Evolutionary conservation across 1,140 invertebrate genomes (phyloP).

Genomic region (Meloidogyne floridensis): DNA sequence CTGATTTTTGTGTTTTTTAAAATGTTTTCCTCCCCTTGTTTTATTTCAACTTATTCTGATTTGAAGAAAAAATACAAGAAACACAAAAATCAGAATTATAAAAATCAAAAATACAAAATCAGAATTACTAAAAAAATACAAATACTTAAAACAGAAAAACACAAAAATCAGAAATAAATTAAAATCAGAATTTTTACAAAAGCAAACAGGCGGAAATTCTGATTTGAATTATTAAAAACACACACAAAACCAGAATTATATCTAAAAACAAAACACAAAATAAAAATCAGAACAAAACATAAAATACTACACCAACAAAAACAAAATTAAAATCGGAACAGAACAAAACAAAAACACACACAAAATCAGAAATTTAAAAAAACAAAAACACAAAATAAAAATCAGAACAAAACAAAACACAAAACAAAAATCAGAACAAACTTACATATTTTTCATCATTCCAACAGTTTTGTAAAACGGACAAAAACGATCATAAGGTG

Average conservation of each 20-base stretch:
- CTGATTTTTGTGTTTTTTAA: no score
- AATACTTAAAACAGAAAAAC: background rate
- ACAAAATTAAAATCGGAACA: no score
- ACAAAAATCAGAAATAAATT: background rate
- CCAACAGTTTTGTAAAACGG: conserved; percentile 99
- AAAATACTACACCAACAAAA: no score
- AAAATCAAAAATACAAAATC: no score
- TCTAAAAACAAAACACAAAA: no score
- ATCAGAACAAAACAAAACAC: background rate
- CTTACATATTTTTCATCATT: conserved; percentile 90
- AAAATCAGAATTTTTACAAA: background rate
- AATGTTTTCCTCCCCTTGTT: no score
- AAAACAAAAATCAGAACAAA: background rate
- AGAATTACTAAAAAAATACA: no score
- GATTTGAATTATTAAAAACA: background rate
- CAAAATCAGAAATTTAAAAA: no score
- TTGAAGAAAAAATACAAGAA: background rate
- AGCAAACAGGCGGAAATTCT: no score
- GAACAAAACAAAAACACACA: background rate
- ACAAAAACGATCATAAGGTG: conserved; percentile 94
- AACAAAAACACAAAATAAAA: background rate
- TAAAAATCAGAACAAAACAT: background rate
- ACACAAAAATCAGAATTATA: background rate
- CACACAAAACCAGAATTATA: no score
- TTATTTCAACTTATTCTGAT: no score